These are phyloP conservation scores for Rhopalosiphum nymphaeae DNA, from an alignment of 2,888 invertebrate species.

Conservation along the genomic window DNA sequence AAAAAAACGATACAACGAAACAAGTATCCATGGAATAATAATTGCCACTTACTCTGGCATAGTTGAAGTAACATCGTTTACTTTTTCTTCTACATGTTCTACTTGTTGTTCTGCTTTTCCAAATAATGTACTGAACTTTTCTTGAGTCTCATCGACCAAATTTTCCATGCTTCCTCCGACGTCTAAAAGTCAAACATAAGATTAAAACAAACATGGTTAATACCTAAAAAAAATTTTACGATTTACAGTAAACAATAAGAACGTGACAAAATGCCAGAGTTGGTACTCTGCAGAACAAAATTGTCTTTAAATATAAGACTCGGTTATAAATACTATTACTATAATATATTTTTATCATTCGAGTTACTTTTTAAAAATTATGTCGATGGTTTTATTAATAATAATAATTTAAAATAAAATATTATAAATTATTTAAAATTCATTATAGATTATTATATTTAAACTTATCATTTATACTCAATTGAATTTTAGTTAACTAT, in stretches of 20 bases:
- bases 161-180: slow-evolving; percentile 57
- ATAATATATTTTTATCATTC: neutral
- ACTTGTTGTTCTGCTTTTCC: slow-evolving; percentile 41
- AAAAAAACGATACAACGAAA: neutral
- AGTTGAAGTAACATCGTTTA: slow-evolving; percentile 33
- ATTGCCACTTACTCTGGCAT: slow-evolving; percentile 55
- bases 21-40: slow-evolving; percentile 17
- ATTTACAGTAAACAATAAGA: neutral
- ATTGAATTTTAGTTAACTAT: neutral
- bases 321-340: no score
- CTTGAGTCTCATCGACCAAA: slow-evolving; percentile 55
- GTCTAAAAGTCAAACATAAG: slow-evolving; percentile 23
- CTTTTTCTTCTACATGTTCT: slow-evolving; percentile 27
- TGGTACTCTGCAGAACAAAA: neutral
- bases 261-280: neutral
- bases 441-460: neutral
- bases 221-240: neutral
- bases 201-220: neutral
- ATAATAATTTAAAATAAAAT: neutral
- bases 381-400: neutral
- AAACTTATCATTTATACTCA: neutral
- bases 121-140: slow-evolving; percentile 58
- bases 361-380: neutral
- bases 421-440: neutral
- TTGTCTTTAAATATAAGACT: neutral